Evolutionary conservation across 92 coral and sea anemone species (phyloP).

Genomic region (Umimayanthus kanabou): DNA sequence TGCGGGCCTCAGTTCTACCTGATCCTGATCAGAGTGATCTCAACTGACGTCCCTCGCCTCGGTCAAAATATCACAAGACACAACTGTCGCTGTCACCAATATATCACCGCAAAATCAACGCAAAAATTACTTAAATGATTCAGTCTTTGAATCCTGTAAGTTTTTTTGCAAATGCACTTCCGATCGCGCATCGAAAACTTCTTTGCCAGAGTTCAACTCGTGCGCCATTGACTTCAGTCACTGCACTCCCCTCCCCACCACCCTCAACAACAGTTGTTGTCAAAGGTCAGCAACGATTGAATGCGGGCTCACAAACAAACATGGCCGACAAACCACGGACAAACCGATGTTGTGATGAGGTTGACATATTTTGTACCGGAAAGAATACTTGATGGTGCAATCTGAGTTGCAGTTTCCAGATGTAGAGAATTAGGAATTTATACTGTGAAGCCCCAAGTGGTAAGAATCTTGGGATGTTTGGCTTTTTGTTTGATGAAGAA

Average conservation of each 20-base stretch:
- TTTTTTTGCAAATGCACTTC: neutral
- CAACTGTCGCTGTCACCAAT: neutral
- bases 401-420: neutral
- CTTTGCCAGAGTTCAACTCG: neutral
- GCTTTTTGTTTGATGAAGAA: slow-evolving; percentile 64
- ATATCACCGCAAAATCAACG: neutral
- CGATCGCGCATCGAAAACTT: neutral
- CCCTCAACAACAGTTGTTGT: neutral
- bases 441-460: neutral
- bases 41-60: no score
- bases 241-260: neutral
- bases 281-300: neutral
- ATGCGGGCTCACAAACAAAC: slow-evolving; percentile 63
- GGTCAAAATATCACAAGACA: neutral
- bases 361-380: neutral
- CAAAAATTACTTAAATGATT: neutral
- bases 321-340: slow-evolving; percentile 46
- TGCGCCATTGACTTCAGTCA: neutral
- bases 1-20: no score
- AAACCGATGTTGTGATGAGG: neutral
- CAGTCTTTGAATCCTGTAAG: no score
- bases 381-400: slow-evolving; percentile 5
- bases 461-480: slow-evolving; percentile 58
- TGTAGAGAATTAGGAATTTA: neutral
- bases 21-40: no score